A percentile compares a stretch with the other conserved stretches of the same genome.
Conservation (phyloP, 2,797 vertebrate genomes). For the Philypnodon macrostomus region DNA sequence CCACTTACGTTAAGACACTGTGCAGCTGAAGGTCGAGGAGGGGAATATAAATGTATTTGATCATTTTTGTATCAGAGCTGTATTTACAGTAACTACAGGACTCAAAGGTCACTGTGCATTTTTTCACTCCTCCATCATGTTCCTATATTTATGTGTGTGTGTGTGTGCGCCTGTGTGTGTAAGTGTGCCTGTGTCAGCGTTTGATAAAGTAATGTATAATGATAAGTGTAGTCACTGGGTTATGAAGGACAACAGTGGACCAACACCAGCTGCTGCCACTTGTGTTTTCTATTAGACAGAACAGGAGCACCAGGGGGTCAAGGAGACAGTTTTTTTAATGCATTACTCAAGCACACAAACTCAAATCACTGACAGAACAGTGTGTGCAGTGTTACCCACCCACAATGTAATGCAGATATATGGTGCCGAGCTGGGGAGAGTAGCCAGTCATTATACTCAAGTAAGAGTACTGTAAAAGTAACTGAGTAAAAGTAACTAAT, state of each 20-base stretch:
- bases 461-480: too few species aligned
- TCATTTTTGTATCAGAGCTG: neutral
- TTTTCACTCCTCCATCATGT: neutral
- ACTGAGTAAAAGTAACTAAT: too few species aligned
- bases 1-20: too few species aligned
- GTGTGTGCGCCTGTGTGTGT: neutral
- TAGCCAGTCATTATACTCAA: too few species aligned
- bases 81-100: conserved; percentile 1
- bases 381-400: neutral
- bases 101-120: neutral
- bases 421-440: too few species aligned
- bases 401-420: too few species aligned
- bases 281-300: conserved; percentile 53
- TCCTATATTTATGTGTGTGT: too few species aligned
- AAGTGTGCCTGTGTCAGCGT: conserved; percentile 9
- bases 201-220: conserved; percentile 54
- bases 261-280: conserved; percentile 65
- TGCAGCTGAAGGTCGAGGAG: too few species aligned
- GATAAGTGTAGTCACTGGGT: conserved; percentile 75
- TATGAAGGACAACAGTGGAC: conserved; percentile 81
- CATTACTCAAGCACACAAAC: conserved; percentile 15
- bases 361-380: conserved; percentile 4
- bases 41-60: neutral
- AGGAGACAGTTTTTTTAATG: conserved; percentile 12
- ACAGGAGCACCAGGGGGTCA: neutral